Evolutionary conservation across 2,113 vertebrate genomes (phyloP).

Genomic region (Dunckerocampus dactyliophorus): DNA sequence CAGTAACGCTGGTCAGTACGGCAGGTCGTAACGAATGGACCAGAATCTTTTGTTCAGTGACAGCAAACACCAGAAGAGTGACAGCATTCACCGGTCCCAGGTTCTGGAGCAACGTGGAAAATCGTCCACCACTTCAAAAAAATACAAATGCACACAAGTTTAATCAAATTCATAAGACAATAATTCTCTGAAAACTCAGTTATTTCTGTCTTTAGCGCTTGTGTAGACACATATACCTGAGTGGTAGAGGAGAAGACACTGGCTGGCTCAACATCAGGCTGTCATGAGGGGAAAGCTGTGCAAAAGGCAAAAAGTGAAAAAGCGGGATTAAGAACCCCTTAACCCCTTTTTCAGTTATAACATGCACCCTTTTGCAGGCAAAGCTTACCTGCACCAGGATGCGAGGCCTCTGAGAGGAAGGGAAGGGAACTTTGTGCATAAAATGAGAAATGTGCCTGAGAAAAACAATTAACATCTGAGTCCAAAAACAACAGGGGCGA

Average conservation of each 20-base stretch:
- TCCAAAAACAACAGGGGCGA: constrained; percentile 34
- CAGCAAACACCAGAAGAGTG: constrained; percentile 89
- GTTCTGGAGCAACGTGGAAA: constrained; percentile 93
- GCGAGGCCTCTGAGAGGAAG: constrained; percentile 92
- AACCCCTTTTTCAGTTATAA: neutral
- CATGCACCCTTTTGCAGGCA: neutral
- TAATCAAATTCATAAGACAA: neutral
- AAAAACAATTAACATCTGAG: constrained; percentile 36
- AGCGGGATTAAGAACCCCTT: neutral
- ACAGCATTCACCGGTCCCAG: constrained; percentile 92
- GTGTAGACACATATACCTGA: constrained; percentile 77
- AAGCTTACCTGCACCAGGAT: constrained; percentile 91
- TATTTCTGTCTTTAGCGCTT: no score
- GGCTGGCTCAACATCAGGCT: constrained; percentile 96
- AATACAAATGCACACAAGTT: neutral
- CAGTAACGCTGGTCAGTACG: constrained; percentile 94
- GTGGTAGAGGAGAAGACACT: constrained; percentile 89
- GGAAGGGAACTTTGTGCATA: constrained; percentile 98
- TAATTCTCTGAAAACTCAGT: neutral
- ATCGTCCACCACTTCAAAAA: constrained; percentile 83
- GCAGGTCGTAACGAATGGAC: constrained; percentile 94
- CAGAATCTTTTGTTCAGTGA: constrained; percentile 96
- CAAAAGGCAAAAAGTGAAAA: constrained; percentile 36
- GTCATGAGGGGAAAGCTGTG: constrained; percentile 93
- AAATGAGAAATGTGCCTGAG: constrained; percentile 95